These are phyloP conservation scores for Halcyon malimbica DNA, from an alignment of 2,113 vertebrate genomes.

Conservation along the genomic window DNA sequence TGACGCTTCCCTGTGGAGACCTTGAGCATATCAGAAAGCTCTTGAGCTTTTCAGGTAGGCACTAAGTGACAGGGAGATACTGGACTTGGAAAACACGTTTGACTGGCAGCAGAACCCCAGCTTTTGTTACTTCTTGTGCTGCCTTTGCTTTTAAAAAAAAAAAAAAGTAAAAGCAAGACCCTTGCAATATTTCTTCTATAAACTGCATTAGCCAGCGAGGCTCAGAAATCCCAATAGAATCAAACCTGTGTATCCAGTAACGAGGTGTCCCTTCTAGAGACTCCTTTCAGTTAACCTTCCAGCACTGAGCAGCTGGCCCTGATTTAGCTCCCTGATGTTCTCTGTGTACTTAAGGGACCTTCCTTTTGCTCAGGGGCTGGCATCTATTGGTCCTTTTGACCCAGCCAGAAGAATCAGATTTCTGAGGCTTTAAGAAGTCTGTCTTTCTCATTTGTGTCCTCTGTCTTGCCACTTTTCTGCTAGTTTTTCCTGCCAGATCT, in stretches of 20 bases:
- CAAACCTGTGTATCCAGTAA: neutral
- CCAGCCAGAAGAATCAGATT: neutral
- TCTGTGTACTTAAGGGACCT: neutral
- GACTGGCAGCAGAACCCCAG: neutral
- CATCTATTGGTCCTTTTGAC: neutral
- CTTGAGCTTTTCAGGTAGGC: conserved; percentile 31
- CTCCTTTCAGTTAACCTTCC: neutral
- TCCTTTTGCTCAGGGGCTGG: neutral
- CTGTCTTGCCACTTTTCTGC: neutral
- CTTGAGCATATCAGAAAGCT: neutral
- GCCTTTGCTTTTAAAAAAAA: neutral
- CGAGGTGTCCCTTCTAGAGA: neutral
- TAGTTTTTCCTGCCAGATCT: neutral
- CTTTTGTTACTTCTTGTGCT: neutral
- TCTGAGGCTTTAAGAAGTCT: neutral
- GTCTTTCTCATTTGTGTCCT: neutral
- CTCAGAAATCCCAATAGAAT: neutral
- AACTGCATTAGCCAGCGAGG: neutral
- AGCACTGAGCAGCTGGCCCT: neutral
- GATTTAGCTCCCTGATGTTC: neutral
- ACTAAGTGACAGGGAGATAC: neutral
- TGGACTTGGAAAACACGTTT: neutral
- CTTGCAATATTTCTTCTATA: neutral
- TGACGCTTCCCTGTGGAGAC: neutral
- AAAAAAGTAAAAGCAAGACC: neutral